Evolutionary conservation across 2,797 vertebrate species (phyloP).

Genomic region (Gallinago solitaria): DNA sequence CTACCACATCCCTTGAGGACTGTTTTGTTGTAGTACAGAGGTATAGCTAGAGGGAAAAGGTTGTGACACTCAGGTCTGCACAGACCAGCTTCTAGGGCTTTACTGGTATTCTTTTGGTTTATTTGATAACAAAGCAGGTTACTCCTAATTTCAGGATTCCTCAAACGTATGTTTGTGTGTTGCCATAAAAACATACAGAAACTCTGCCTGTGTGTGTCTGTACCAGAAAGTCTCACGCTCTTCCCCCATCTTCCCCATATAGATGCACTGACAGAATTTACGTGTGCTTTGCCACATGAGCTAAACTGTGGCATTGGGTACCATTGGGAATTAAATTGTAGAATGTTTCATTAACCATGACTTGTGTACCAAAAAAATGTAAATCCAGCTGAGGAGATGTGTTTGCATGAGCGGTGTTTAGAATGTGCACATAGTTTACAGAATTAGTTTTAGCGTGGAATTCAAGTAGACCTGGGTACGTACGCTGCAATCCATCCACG

Average conservation of each 20-base stretch:
- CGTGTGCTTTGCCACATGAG: neutral
- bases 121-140: neutral
- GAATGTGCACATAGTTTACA: neutral
- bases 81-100: neutral
- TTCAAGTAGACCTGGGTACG: neutral
- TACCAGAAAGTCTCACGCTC: fast-evolving
- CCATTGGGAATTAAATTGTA: neutral
- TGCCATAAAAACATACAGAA: neutral
- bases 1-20: neutral
- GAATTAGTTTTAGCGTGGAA: neutral
- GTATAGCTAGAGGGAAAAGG: neutral
- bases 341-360: neutral
- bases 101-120: neutral
- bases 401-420: neutral
- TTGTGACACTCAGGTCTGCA: neutral
- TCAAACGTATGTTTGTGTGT: neutral
- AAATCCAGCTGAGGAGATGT: neutral
- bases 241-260: neutral
- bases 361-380: neutral
- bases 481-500: neutral
- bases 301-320: neutral
- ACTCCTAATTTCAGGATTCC: neutral
- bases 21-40: neutral
- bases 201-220: fast-evolving
- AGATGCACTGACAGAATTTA: neutral